Percentiles rank a stretch among this genome's conserved stretches.
These are phyloP conservation scores for Trinorchestia longiramus DNA, from an alignment of 1,140 invertebrate species.

Conservation along the genomic window DNA sequence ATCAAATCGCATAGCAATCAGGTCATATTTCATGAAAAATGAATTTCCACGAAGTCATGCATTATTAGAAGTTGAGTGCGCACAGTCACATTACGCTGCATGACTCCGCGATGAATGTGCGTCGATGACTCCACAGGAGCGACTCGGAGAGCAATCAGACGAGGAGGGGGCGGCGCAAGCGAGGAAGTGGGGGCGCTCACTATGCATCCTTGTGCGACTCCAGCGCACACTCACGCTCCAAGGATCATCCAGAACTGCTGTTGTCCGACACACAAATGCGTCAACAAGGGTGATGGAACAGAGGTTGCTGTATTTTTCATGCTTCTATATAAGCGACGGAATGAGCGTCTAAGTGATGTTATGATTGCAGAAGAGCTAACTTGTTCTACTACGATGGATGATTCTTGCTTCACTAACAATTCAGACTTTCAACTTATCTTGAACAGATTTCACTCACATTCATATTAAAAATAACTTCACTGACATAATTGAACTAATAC, in stretches of 20 bases:
- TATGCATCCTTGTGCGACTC: not conserved
- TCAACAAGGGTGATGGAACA: not conserved
- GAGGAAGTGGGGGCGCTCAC: not conserved
- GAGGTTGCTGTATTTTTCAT: not conserved
- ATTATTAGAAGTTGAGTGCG: slow-evolving; percentile 20
- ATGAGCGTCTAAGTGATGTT: not conserved
- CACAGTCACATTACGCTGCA: not conserved
- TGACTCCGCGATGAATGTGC: slow-evolving; percentile 4
- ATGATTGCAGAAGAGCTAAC: not conserved
- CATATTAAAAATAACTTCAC: not conserved
- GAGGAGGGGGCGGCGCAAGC: slow-evolving; percentile 29
- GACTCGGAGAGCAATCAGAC: not conserved
- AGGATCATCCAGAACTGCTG: not conserved
- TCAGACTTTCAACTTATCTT: not conserved
- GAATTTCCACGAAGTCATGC: slow-evolving; percentile 8
- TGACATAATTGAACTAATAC: not conserved
- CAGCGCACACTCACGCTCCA: not conserved
- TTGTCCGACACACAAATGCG: not conserved
- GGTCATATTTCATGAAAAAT: slow-evolving; percentile 3
- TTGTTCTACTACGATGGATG: not conserved
- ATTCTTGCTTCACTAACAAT: not conserved
- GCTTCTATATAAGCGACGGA: not conserved
- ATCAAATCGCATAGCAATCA: not conserved
- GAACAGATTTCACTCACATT: not conserved
- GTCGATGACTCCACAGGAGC: slow-evolving; percentile 15